phyloP scores from a whole-genome alignment of 2,888 invertebrate genomes.

The Protophormia terraenovae region DNA sequence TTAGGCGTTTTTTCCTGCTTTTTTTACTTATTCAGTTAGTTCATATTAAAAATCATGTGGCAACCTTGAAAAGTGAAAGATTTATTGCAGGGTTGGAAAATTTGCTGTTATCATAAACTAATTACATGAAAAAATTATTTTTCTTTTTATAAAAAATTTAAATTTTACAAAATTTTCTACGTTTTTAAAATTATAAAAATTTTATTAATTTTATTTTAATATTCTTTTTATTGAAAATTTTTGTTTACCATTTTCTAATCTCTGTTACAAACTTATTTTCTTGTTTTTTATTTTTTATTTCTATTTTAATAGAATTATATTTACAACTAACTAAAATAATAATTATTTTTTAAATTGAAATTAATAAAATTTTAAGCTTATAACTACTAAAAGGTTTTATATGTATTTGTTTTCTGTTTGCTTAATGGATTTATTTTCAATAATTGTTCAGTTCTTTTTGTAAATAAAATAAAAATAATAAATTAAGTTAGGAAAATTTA shows the following conservation, averaged over 20 bases:
- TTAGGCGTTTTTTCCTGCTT: no score
- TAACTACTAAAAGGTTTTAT: neutral
- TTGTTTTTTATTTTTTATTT: neutral
- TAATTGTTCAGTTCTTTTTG: constrained; percentile 47
- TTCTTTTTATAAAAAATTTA: no score
- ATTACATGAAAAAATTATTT: no score
- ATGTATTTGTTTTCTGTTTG: neutral
- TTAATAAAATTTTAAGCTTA: constrained; percentile 41
- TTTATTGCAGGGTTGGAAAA: no score
- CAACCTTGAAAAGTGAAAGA: no score
- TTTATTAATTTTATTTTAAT: neutral
- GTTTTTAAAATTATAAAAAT: no score
- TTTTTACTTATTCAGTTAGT: no score
- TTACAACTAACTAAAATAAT: constrained; percentile 35
- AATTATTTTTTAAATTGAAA: neutral
- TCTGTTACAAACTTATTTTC: constrained; percentile 43
- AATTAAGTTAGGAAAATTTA: neutral
- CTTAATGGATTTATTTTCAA: neutral
- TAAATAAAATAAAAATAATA: constrained; percentile 6
- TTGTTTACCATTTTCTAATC: constrained; percentile 14
- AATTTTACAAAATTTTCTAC: no score
- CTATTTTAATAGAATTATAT: constrained; percentile 38
- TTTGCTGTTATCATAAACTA: no score
- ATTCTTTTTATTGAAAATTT: neutral
- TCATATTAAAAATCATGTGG: no score